Base-by-base conservation (phyloP, 2,888 invertebrate species). In the Acrobasis suavella region DNA sequence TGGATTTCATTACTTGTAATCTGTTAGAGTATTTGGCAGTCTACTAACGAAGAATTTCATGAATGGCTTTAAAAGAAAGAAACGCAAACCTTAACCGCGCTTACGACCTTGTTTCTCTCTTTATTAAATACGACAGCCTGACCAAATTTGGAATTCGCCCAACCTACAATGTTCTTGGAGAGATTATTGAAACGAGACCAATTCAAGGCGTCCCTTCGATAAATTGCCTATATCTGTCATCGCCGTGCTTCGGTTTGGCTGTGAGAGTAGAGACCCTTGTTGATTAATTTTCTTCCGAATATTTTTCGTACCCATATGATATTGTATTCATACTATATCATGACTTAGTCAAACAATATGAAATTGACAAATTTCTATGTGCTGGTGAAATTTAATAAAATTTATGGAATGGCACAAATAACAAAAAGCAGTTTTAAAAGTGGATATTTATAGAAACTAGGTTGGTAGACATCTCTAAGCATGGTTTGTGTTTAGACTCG, bases 81-180 rank as follows among this genome's bases (percentile, higher is more conserved):
- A 39, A 39, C 15, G 37, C 12, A 37, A 17, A 12, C 32, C 17
- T 56, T 42, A 22, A 52, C 22, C 42, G 42, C 37, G 16, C 15
- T 14, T 22, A 10, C 54, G 64, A 62, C 65, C 66, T 66, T 66
- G 60, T n/a, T 32, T 62, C 54, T 60, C 46, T 32, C 58, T 56
- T 55, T 14, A 62, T 64, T 62, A 63, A 62, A 60, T 32, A 39
- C 58, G 63, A 65, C 59, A 64, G 70, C 75, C 76, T 75, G 68
- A 67, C 75, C 73, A 67, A 69, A 75, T 81, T 84, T 85, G 83
- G 85, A 82, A 68, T 70, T 66, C 75, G 66, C 68, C 85, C 81
- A 82, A 78, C 1, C 68, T 49, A 62, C 72, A 75, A 75, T 84
- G 78, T 80, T 80, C 81, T 80, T 74, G 72, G 67, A 50, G 60